A percentile compares a stretch with the other conserved stretches of the same genome.
Conservation (phyloP, 2,113 vertebrate species). For the Bombycilla garrulus region DNA sequence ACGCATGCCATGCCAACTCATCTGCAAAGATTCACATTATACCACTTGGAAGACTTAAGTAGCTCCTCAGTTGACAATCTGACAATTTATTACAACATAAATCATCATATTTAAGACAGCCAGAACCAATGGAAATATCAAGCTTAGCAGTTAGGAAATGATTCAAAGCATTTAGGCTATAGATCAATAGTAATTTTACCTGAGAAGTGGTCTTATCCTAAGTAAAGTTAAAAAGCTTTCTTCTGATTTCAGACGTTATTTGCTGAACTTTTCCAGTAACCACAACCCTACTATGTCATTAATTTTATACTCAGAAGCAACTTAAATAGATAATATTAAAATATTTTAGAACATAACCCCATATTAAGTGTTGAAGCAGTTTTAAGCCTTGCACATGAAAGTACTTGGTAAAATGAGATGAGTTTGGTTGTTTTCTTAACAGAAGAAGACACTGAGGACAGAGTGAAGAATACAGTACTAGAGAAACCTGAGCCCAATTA, state of each 20-base stretch:
- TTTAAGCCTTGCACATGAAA: not conserved
- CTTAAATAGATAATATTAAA: not conserved
- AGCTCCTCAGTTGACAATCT: not conserved
- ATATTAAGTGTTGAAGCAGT: not conserved
- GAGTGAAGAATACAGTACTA: not conserved
- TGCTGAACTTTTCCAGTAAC: not conserved
- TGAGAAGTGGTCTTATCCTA: not conserved
- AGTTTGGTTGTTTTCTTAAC: not conserved
- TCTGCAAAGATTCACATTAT: not conserved
- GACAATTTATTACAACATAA: not conserved
- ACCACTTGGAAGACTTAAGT: not conserved
- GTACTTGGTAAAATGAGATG: not conserved
- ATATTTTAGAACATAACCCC: not conserved
- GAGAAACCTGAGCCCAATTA: not conserved
- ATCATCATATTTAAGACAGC: not conserved
- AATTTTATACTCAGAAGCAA: not conserved
- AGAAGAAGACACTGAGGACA: not conserved
- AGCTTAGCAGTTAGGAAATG: not conserved
- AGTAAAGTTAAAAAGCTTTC: not conserved
- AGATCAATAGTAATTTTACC: not conserved
- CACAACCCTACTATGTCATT: not conserved
- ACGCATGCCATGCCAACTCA: not conserved
- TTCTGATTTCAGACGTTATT: not conserved
- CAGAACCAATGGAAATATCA: not conserved
- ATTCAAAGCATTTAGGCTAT: not conserved